Evolutionary conservation across 2,113 vertebrate species (phyloP).

Genomic region (Ascaphus truei): DNA sequence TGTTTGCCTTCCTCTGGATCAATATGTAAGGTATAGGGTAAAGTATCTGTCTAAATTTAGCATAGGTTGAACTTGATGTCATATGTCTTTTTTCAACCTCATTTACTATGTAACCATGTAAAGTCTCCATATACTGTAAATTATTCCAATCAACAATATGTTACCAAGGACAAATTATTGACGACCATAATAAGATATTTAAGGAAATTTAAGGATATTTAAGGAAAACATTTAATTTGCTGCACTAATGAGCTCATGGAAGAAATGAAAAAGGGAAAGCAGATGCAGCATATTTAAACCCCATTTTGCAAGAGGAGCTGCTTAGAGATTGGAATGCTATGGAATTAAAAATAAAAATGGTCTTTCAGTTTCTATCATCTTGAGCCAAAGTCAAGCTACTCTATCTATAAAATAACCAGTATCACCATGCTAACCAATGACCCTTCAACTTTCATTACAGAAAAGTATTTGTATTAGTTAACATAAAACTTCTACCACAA

Average conservation of each 20-base stretch:
- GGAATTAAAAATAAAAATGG: neutral
- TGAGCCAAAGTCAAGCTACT: neutral
- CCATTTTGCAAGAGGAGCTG: neutral
- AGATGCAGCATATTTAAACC: neutral
- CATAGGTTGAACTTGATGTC: no score
- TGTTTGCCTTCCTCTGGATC: no score
- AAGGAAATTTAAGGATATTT: no score
- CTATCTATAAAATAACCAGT: neutral
- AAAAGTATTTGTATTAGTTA: neutral
- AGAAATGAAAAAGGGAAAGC: neutral
- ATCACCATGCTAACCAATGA: neutral
- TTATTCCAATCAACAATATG: no score
- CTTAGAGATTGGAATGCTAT: neutral
- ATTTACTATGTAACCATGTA: no score
- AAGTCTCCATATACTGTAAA: no score
- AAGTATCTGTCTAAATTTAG: no score
- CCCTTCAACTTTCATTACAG: neutral
- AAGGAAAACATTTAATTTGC: neutral
- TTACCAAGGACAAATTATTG: no score
- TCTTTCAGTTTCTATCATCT: neutral
- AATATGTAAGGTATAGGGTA: no score
- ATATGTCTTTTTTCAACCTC: no score
- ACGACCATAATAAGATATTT: no score
- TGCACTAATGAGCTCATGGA: neutral
- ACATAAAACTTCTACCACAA: neutral